These are phyloP conservation scores for Caenorhabditis sp. DNA, from an alignment of 2,888 invertebrate species.

Conservation along the genomic window DNA sequence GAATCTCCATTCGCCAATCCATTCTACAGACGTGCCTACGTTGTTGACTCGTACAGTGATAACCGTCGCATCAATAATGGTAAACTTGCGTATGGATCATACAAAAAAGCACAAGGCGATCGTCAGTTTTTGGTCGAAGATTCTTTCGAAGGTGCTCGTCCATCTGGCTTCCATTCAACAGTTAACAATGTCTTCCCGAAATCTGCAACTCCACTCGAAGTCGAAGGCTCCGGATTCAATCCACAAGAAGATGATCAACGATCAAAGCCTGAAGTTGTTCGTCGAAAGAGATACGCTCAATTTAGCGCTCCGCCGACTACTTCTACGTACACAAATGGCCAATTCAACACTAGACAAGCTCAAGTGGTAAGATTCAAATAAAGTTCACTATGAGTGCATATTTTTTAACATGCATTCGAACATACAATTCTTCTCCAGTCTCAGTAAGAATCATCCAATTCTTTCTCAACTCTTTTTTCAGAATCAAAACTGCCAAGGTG, in stretches of 20 bases:
- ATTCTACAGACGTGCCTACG: constrained; percentile 17
- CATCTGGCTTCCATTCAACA: constrained; percentile 8
- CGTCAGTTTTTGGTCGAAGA: constrained; percentile 24
- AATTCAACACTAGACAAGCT: constrained; percentile 18
- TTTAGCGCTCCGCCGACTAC: background rate
- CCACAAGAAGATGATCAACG: constrained; percentile 4
- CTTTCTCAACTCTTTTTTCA: too few relatives aligned
- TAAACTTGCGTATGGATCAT: constrained; percentile 18
- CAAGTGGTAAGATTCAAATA: constrained; percentile 12
- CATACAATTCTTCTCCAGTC: too few relatives aligned
- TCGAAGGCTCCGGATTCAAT: constrained; percentile 23
- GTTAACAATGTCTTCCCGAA: constrained; percentile 25
- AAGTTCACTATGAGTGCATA: too few relatives aligned
- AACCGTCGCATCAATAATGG: constrained; percentile 17
- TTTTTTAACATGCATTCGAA: too few relatives aligned
- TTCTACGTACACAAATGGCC: background rate
- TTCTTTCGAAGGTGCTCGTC: constrained; percentile 21
- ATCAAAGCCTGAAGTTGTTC: background rate
- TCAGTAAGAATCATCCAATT: too few relatives aligned
- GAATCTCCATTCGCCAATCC: constrained; percentile 26
- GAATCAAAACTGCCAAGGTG: constrained; percentile 17
- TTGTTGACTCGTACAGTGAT: constrained; percentile 27
- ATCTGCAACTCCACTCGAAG: background rate
- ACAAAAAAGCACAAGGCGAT: constrained; percentile 10
- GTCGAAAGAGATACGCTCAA: constrained; percentile 14